These are phyloP conservation scores for Stomatorhinus ivindoensis DNA, from an alignment of 2,113 vertebrate species.

Conservation along the genomic window DNA sequence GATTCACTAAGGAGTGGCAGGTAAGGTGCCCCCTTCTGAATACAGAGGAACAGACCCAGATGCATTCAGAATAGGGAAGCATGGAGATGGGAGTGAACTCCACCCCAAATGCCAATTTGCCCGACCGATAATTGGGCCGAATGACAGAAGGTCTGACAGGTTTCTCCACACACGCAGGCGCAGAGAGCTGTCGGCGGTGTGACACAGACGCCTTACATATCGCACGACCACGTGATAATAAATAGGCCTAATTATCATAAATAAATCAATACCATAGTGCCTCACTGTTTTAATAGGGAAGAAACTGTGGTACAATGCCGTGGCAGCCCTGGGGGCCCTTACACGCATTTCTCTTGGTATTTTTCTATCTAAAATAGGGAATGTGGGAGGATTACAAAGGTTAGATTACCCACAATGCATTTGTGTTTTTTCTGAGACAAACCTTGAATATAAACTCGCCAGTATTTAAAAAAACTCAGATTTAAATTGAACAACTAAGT, in stretches of 20 bases:
- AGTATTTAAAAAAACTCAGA: background rate
- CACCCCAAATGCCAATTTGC: constrained; percentile 40
- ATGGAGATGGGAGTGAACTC: background rate
- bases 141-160: constrained; percentile 45
- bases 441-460: background rate
- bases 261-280: background rate
- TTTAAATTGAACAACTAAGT: background rate
- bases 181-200: constrained; percentile 31
- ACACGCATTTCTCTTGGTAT: background rate
- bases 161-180: constrained; percentile 20
- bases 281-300: constrained; percentile 5
- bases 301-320: background rate
- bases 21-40: background rate
- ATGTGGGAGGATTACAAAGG: background rate
- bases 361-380: constrained; percentile 10
- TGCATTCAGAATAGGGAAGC: constrained; percentile 16
- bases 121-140: constrained; percentile 37
- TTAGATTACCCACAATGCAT: background rate
- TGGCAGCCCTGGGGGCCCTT: background rate
- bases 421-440: background rate
- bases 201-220: background rate
- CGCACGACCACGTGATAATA: background rate
- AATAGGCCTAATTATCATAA: background rate
- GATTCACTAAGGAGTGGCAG: background rate
- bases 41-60: constrained; percentile 4